Conservation (phyloP, 1,140 invertebrate genomes). For the Meloidogyne hapla region DNA sequence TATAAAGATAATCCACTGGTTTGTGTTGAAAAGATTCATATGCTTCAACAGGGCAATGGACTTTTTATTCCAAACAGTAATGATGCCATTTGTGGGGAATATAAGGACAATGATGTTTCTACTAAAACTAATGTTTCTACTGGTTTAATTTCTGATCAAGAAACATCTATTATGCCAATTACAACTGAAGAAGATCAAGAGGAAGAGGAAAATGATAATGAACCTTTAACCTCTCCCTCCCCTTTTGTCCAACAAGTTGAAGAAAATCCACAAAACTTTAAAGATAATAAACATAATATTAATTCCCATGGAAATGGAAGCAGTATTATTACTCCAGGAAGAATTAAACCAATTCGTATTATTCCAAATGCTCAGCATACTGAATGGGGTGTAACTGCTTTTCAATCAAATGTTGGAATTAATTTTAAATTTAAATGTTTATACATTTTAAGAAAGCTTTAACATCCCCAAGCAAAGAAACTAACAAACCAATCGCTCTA, state of each 20-base stretch:
- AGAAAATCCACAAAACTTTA: not conserved
- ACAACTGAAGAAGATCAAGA: not conserved
- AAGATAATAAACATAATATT: not conserved
- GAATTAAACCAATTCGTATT: not conserved
- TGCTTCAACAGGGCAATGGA: slow-evolving; percentile 61
- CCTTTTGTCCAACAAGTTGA: not conserved
- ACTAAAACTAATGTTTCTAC: not conserved
- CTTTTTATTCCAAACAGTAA: slow-evolving; percentile 53
- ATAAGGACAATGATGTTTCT: not conserved
- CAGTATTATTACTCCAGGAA: not conserved
- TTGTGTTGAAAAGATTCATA: slow-evolving; percentile 59
- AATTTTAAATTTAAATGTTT: not conserved
- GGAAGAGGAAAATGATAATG: not conserved
- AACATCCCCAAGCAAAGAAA: not conserved
- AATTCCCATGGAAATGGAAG: no score
- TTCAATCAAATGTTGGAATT: not conserved
- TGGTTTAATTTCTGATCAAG: not conserved
- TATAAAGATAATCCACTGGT: slow-evolving; percentile 62
- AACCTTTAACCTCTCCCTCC: not conserved
- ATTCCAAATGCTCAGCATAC: not conserved
- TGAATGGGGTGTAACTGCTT: no score
- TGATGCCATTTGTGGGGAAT: slow-evolving; percentile 52
- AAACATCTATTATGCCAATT: not conserved
- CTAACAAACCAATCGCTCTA: not conserved
- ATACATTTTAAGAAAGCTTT: not conserved